phyloP scores from a whole-genome alignment of 2,888 invertebrate species.

The Tridacna gigas region DNA sequence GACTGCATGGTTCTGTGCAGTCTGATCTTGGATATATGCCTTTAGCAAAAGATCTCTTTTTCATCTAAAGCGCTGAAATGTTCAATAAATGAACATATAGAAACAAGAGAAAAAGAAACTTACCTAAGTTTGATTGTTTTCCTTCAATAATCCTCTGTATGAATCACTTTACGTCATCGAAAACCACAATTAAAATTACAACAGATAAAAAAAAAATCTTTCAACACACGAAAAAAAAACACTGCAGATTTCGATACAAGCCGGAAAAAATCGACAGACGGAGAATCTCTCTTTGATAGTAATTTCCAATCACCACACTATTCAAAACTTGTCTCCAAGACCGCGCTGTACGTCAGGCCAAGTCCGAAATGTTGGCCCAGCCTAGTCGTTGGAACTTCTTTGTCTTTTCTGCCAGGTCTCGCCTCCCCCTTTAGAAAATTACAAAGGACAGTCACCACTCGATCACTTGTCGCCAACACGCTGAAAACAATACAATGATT shows the following conservation, averaged over 20 bases:
- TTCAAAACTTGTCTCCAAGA: too few relatives aligned
- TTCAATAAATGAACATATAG: too few relatives aligned
- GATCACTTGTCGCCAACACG: background rate
- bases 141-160: background rate
- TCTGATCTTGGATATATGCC: too few relatives aligned
- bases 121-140: background rate
- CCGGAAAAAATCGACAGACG: background rate
- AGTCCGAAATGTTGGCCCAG: background rate
- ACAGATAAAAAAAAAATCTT: too few relatives aligned
- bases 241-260: background rate
- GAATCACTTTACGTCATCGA: background rate
- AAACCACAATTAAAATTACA: background rate
- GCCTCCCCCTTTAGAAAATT: background rate
- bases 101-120: background rate
- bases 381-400: background rate
- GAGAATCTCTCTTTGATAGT: background rate
- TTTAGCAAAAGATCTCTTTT: too few relatives aligned
- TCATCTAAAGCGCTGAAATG: too few relatives aligned
- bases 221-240: background rate
- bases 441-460: background rate
- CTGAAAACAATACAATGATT: slow-evolving; percentile 7
- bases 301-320: background rate
- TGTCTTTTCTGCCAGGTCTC: slow-evolving; percentile 6
- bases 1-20: too few relatives aligned
- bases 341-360: too few relatives aligned